Evolutionary conservation across 2,113 vertebrate species (phyloP), one percentile per base, ranked within the genome.

Genomic region (Sorex araneus): DNA sequence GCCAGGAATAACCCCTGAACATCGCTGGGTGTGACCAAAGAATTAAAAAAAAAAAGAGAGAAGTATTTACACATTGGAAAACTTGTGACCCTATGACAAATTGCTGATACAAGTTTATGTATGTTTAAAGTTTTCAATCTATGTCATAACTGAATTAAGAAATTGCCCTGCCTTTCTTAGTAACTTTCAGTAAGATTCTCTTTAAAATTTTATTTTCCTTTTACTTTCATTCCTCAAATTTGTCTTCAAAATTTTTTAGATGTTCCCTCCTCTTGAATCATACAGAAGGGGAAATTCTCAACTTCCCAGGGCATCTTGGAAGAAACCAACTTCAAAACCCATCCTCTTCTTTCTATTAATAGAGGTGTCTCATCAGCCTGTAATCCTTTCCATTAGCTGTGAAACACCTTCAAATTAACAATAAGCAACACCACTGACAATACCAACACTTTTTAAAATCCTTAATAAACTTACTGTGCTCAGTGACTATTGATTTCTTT

Each of bases 101-200:
- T 21, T 87, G 28, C 6, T 63, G 1, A 66, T 84, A 36, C 2
- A 50, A 87, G 85, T 88, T 30, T 64, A 3, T 82, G 5, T 45
- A 60, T 36, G 28, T 79, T 67, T 18, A 78, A 67, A 21, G 57
- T 60, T 81, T 75, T 60, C 60, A 27, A 63, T 54, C 11, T 67
- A 0, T 15, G 3, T 79, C 27, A 82, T 76, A 92, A 25, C 1
- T 54, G 10, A 3, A 63, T 25, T 30, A 2, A 80, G n/a, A 90
- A 86, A 91, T 91, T 85, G 9, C 10, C 4, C 23, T 71, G 60
- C 6, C 69, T 92, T 84, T 45, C 16, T 77, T 36, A 45, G n/a
- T 19, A 67, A 40, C 0, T 86, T 92, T 63, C 11, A 66, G 63
- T 0, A 74, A 86, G 23, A 66, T 13, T 67, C 8, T 79, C 28